phyloP scores from a whole-genome alignment of 2,113 vertebrate genomes.

The Machaerirhynchus nigripectus region DNA sequence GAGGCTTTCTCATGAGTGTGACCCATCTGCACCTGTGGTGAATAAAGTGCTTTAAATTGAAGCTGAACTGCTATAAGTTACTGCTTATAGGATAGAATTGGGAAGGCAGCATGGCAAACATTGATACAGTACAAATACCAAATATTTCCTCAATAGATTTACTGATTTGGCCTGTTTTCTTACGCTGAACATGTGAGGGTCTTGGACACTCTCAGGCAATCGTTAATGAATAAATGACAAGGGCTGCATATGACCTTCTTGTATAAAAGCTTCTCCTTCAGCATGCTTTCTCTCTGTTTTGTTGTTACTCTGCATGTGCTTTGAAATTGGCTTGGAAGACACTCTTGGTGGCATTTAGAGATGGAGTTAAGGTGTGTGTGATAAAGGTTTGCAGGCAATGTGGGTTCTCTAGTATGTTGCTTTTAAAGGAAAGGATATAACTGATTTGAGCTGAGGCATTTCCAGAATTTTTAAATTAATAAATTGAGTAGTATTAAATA shows the following conservation, averaged over 20 bases:
- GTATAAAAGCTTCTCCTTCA: not conserved
- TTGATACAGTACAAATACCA: not conserved
- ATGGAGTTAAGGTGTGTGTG: not conserved
- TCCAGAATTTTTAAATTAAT: not conserved
- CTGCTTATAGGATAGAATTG: not conserved
- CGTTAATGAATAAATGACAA: not conserved
- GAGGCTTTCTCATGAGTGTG: not conserved
- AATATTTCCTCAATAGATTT: not conserved
- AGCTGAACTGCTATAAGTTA: not conserved
- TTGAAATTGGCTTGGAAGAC: not conserved
- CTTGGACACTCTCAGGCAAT: not conserved
- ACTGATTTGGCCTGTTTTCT: not conserved
- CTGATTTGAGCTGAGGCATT: not conserved
- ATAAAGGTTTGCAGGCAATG: not conserved
- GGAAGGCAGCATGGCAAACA: not conserved
- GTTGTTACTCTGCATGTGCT: rapidly evolving
- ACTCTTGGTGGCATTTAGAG: not conserved
- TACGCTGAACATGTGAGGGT: not conserved
- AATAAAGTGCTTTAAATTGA: not conserved
- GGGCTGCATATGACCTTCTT: not conserved
- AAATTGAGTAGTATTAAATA: not conserved
- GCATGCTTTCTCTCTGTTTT: rapidly evolving
- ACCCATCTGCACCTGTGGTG: not conserved
- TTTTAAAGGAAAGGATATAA: not conserved
- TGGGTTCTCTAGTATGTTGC: rapidly evolving